Percentiles rank a stretch among this genome's conserved stretches.
Conservation (phyloP, 2,888 invertebrate species). For the Masnerella sp. region DNA sequence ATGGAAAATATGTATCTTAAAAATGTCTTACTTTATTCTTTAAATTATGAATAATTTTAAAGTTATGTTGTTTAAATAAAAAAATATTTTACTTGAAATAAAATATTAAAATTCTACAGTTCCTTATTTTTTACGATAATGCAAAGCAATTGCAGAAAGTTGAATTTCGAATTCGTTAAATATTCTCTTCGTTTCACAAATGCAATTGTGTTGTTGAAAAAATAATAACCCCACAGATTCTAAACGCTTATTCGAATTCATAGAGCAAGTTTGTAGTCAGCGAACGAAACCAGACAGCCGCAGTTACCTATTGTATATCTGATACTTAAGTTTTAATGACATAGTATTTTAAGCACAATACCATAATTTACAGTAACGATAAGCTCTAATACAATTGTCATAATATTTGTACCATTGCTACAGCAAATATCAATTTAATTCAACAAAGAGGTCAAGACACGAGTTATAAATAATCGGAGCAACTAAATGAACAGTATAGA, state of each 20-base stretch:
- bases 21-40: no score
- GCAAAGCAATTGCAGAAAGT: no score
- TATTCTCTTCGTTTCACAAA: background rate
- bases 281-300: conserved; percentile 22
- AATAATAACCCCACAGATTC: conserved; percentile 8
- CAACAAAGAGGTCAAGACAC: conserved; percentile 30
- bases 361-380: conserved; percentile 49
- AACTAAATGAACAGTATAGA: conserved; percentile 1
- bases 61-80: no score
- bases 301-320: conserved; percentile 43
- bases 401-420: conserved; percentile 33
- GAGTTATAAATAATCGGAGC: conserved; percentile 28
- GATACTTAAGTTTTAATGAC: conserved; percentile 53
- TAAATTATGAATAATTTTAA: no score
- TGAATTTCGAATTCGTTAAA: no score
- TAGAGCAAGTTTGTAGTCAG: conserved; percentile 25
- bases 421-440: conserved; percentile 44
- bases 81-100: no score
- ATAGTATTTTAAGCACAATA: conserved; percentile 49
- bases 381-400: conserved; percentile 41
- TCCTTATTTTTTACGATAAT: no score
- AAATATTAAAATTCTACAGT: no score
- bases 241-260: conserved; percentile 35
- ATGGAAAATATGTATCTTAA: no score
- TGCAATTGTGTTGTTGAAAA: background rate